Evolutionary conservation across 2,797 vertebrate species (phyloP).

Genomic region (Scomberomorus guttatus): DNA sequence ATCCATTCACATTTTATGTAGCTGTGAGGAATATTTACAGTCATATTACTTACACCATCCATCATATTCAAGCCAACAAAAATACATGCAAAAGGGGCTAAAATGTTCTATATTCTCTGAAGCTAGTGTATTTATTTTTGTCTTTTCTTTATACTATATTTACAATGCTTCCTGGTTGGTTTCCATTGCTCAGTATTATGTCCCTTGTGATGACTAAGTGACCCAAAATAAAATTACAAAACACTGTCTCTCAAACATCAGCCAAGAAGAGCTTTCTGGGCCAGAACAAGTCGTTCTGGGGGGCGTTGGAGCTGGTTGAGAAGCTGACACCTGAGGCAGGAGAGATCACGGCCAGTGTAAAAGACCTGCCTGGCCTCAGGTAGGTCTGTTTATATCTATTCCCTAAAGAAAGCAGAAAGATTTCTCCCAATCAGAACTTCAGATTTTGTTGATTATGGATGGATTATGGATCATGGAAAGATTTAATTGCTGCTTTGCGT

Average conservation of each 20-base stretch:
- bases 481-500: background rate
- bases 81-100: no score
- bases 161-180: background rate
- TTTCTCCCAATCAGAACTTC: background rate
- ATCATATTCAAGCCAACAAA: background rate
- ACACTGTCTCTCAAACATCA: constrained; percentile 57
- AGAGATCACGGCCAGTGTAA: constrained; percentile 98
- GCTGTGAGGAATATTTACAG: background rate
- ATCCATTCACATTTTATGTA: background rate
- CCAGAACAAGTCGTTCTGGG: constrained; percentile 99
- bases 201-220: background rate
- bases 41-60: background rate
- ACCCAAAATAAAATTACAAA: background rate
- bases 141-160: background rate
- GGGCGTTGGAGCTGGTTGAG: constrained; percentile 97
- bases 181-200: background rate
- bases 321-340: constrained; percentile 97
- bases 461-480: no score
- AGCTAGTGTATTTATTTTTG: background rate
- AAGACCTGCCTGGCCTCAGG: constrained; percentile 98
- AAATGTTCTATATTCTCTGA: no score
- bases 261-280: constrained; percentile 99
- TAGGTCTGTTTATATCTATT: constrained; percentile 74
- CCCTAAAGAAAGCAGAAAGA: background rate
- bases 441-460: background rate